Base-by-base conservation (phyloP, 2,888 invertebrate species). In the Saturnia pavonia region DNA sequence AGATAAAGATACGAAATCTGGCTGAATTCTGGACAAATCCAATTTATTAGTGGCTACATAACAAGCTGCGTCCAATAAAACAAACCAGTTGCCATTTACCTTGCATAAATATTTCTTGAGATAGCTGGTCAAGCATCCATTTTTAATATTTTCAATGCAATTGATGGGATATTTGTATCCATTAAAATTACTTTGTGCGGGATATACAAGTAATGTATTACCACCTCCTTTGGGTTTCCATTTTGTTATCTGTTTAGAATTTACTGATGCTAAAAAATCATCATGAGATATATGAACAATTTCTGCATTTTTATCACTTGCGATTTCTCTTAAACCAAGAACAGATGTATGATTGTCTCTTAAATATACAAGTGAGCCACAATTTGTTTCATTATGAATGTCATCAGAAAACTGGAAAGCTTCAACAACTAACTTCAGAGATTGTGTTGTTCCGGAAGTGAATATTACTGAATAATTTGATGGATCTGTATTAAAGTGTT, bases 271-370 rank as follows among this genome's bases (percentile, higher is more conserved):
- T 72, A 96, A 85, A 67, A 96, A 94, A 73, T 96, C 94, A 40
- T 95, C 87, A 77, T 95, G 95, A 51, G 94, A 91, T 60, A 97
- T 88, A 73, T 95, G 95, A 73, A 92, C 89, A 25, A 96, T 86
- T 70, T 95, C 88, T 19, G 94, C 94, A 73, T 95, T 94, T 76
- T 90, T 94, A n/a, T 90, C 88, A 73, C 87, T 80, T 1, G 97
- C 96, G 70, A 97, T 84, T 87, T 97, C 97, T 84, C 99, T 94
- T 95, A 99, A 96, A 16, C 99, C 99, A 73, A 99, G 93, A 0
- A 99, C 98, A 1, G 99, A 99, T 0, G 99, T 99, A 86, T 99
- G 99, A 85, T 98, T 99, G 87, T 99, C 99, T 84, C 96, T 95
- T 70, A 97, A 93, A 86, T 98, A 98, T 12, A 96, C 95, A 85